phyloP scores from a whole-genome alignment of 2,888 invertebrate genomes.

The Eupithecia dodoneata region DNA sequence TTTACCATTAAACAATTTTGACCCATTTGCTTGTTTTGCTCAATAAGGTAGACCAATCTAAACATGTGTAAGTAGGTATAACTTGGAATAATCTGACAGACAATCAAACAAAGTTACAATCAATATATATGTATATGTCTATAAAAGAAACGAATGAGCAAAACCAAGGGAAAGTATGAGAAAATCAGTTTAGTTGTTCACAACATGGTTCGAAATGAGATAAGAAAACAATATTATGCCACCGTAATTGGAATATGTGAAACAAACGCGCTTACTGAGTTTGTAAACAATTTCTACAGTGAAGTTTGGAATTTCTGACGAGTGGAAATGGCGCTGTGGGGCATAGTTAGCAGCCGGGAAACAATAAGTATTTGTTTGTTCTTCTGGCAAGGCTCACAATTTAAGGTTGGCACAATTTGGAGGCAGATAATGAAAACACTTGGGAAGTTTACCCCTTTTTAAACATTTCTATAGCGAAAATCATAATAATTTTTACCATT shows the following conservation, averaged over 20 bases:
- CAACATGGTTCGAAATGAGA: conserved; percentile 8
- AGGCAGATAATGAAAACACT: background rate
- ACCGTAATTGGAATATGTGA: conserved; percentile 22
- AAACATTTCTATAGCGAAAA: background rate
- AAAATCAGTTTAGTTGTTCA: conserved; percentile 10
- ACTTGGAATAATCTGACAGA: background rate
- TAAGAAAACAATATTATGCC: conserved; percentile 18
- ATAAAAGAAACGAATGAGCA: conserved; percentile 1
- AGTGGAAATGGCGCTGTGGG: conserved; percentile 15
- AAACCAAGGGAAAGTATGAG: conserved; percentile 12
- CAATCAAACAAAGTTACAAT: conserved; percentile 5
- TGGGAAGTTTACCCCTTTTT: background rate
- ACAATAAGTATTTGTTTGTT: conserved; percentile 20
- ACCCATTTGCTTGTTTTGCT: background rate
- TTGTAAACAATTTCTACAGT: conserved; percentile 19
- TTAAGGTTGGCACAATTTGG: background rate
- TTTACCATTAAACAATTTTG: background rate
- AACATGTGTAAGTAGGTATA: background rate
- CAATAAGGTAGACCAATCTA: background rate
- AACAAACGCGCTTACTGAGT: conserved; percentile 18
- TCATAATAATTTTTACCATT: background rate
- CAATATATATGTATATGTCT: background rate
- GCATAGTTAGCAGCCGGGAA: conserved; percentile 19
- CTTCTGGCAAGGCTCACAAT: background rate
- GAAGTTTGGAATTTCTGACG: conserved; percentile 22